These are phyloP conservation scores for Nycteola revayana DNA, from an alignment of 2,888 invertebrate species.

Conservation along the genomic window DNA sequence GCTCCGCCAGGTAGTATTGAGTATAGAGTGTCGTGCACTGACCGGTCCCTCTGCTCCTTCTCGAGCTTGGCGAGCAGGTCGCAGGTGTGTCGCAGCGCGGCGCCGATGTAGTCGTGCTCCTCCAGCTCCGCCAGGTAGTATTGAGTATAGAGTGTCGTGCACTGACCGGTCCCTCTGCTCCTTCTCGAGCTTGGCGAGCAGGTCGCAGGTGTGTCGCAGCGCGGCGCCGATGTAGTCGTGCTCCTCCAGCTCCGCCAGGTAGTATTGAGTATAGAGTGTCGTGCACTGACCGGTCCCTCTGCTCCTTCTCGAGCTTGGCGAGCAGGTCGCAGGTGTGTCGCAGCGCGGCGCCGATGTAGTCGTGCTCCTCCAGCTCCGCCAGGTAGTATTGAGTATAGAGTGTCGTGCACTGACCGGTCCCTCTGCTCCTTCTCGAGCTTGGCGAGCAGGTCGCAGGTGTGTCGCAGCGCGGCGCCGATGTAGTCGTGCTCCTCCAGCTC, in stretches of 20 bases:
- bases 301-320: slow-evolving; percentile 89
- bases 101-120: too few relatives aligned
- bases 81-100: too few relatives aligned
- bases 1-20: too few relatives aligned
- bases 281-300: slow-evolving; percentile 84
- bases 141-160: too few relatives aligned
- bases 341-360: slow-evolving; percentile 76
- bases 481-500: slow-evolving; percentile 85
- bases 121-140: too few relatives aligned
- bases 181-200: slow-evolving; percentile 90
- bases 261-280: slow-evolving; percentile 71
- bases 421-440: slow-evolving; percentile 91
- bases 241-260: slow-evolving; percentile 88
- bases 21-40: too few relatives aligned
- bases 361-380: slow-evolving; percentile 87
- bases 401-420: slow-evolving; percentile 78
- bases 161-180: slow-evolving; percentile 88
- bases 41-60: too few relatives aligned
- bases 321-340: slow-evolving; percentile 81
- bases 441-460: slow-evolving; percentile 83
- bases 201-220: slow-evolving; percentile 61
- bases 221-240: slow-evolving; percentile 65
- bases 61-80: too few relatives aligned
- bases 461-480: slow-evolving; percentile 54
- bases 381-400: slow-evolving; percentile 85